Evolutionary conservation across 1,140 invertebrate genomes (phyloP), one percentile per base, ranked within the genome.

Genomic region (Anastrepha obliqua): DNA sequence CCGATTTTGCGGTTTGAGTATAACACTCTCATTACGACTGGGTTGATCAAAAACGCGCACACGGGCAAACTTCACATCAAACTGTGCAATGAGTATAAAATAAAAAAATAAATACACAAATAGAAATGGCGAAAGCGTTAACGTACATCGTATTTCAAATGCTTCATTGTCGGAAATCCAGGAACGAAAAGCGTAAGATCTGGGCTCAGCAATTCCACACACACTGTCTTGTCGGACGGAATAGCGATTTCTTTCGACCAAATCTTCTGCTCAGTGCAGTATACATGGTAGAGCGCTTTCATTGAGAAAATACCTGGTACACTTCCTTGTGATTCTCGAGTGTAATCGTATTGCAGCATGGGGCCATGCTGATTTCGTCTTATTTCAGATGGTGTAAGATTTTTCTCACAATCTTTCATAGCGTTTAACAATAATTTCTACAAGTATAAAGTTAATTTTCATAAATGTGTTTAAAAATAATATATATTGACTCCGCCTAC

Each of bases 131-230:
- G 62, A 13, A 44, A 51, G 78, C n/a, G 13, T 85, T 39, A 13
- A 17, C 59, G 44, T 81, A 89, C 90, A 93, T 94, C 90, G 91
- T 98, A 98, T 29, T 95, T 93, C 51, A 99, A 94, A 93, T 98
- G 96, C 90, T 96, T 96, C 89, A 99, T 94, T 0, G 97, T 98
- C 0, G 98, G 98, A 92, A 99, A 99, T 51, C 98, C 98, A 51
- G 97, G 96, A 92, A 96, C 98, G 90, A 97, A 96, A 6, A 97
- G 94, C 90, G 97, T 95, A 15, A 96, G 90, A 51, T 95, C 94
- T 0, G 96, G 96, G 89, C 95, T 96, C 0, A 96, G 95, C 92
- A 96, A 95, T 81, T 98, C 94, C 1, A 98, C 97, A 89, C 96
- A 96, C 1, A 96, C 94, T 11, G 98, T 94, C 78, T 95, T 92